Evolutionary conservation across 2,113 vertebrate species (phyloP).

Genomic region (Oxyruncus cristatus): DNA sequence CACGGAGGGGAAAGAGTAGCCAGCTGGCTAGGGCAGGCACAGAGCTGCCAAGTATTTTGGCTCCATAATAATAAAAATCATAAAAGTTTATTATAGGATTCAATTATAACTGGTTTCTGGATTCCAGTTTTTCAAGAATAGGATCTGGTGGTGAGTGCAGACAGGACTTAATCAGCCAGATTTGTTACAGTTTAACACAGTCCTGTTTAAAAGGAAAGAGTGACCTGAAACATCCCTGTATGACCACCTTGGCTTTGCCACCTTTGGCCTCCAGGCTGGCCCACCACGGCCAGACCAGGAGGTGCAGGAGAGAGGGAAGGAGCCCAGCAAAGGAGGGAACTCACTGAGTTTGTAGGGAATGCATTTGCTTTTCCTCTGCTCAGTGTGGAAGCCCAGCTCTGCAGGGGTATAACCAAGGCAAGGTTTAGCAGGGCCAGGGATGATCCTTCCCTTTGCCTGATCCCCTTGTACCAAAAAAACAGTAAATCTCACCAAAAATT

Average conservation of each 20-base stretch:
- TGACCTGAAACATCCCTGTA: not conserved
- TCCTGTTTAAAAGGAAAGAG: not conserved
- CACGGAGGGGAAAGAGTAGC: not conserved
- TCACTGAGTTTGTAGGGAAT: not conserved
- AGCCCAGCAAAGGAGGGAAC: not conserved
- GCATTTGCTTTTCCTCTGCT: not conserved
- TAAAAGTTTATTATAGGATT: not conserved
- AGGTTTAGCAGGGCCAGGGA: not conserved
- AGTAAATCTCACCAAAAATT: fast-evolving
- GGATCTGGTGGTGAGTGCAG: not conserved
- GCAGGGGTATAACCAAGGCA: not conserved
- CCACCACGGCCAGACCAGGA: fast-evolving
- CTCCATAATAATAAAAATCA: not conserved
- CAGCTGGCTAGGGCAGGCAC: not conserved
- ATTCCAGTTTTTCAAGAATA: not conserved
- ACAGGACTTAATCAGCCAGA: not conserved
- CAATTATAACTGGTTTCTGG: not conserved
- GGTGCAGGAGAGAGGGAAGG: not conserved
- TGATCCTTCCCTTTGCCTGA: not conserved
- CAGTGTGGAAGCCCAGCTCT: not conserved
- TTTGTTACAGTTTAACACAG: not conserved
- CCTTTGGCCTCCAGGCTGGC: not conserved
- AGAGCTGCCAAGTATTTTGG: not conserved
- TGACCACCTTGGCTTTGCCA: not conserved
- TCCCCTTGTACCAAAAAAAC: not conserved